Evolutionary conservation across 2,888 invertebrate species (phyloP).

Genomic region (Calameuta pallipes): DNA sequence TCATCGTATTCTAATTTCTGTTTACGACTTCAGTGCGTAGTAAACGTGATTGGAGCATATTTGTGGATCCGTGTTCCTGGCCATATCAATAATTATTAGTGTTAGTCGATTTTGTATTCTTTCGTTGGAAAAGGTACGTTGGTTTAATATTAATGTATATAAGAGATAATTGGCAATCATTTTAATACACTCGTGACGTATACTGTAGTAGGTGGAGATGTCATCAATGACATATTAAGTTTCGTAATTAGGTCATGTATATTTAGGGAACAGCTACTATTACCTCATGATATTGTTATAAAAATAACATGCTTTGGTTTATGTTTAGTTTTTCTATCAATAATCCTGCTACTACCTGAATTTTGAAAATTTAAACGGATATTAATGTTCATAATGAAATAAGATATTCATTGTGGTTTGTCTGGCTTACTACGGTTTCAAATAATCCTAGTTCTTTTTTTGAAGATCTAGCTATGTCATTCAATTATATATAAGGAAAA

Average conservation of each 20-base stretch:
- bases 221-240: conserved; percentile 23
- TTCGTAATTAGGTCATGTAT: conserved; percentile 44
- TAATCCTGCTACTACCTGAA: not conserved
- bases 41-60: not conserved
- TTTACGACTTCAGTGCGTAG: conserved; percentile 5
- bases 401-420: not conserved
- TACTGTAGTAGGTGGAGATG: conserved; percentile 5
- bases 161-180: not conserved
- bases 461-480: not conserved
- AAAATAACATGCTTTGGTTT: not conserved
- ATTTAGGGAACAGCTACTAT: conserved; percentile 38
- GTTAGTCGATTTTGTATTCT: not conserved
- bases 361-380: not conserved
- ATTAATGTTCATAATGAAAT: not conserved
- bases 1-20: conserved; percentile 10
- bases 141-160: not conserved
- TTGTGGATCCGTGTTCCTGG: not conserved
- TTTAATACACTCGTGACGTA: not conserved
- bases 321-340: not conserved
- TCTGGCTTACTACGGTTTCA: not conserved
- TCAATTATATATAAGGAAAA: not conserved
- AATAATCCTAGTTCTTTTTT: not conserved
- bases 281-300: conserved; percentile 4
- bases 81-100: not conserved
- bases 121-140: not conserved